A percentile compares a stretch with the other conserved stretches of the same genome.
phyloP scores from a whole-genome alignment of 2,797 vertebrate species.

The Echiichthys vipera region DNA sequence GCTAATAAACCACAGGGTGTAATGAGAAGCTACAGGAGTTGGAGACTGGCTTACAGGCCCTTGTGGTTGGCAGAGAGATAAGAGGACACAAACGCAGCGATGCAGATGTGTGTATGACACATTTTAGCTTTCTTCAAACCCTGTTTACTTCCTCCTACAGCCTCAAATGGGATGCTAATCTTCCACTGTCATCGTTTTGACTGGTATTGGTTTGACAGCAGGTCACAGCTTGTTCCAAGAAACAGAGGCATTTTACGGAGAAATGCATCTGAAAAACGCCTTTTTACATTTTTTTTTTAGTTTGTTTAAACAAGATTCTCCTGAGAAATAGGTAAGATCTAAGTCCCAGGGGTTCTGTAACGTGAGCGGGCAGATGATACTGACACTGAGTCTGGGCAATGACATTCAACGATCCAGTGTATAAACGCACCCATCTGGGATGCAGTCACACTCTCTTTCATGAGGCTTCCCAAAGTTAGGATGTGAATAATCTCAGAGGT shows the following conservation, averaged over 20 bases:
- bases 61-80: slow-evolving; percentile 19
- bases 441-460: slow-evolving; percentile 45
- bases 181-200: not conserved
- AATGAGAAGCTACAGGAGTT: slow-evolving; percentile 15
- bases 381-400: slow-evolving; percentile 5
- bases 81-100: not conserved
- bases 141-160: slow-evolving; percentile 15
- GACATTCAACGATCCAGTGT: slow-evolving; percentile 2
- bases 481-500: slow-evolving; percentile 46
- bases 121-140: not conserved
- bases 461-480: slow-evolving; percentile 37
- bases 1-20: slow-evolving; percentile 8
- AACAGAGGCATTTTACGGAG: not conserved
- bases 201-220: not conserved
- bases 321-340: slow-evolving; percentile 11
- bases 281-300: too few relatives aligned
- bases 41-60: not conserved
- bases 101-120: not conserved
- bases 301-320: slow-evolving; percentile 14
- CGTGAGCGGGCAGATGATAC: slow-evolving; percentile 1
- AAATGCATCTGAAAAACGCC: too few relatives aligned
- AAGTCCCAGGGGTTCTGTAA: not conserved
- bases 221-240: slow-evolving; percentile 28
- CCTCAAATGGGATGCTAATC: slow-evolving; percentile 16
- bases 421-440: slow-evolving; percentile 39